Evolutionary conservation across 1,140 invertebrate species (phyloP), one percentile per base, ranked within the genome.

Genomic region (Araneus ventricosus): DNA sequence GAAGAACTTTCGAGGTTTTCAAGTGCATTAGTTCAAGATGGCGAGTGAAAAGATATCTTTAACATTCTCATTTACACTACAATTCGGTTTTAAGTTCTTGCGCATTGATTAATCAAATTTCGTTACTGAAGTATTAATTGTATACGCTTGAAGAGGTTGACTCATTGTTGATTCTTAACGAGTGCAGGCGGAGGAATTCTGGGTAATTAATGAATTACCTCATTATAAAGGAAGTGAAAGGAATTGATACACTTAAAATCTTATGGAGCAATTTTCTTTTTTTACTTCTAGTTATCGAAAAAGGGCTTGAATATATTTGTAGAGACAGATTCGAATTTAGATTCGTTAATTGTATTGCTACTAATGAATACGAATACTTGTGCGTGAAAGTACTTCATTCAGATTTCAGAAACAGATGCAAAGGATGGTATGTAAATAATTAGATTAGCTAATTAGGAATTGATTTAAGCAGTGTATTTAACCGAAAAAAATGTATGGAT

Each of bases 1-100:
- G 67, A 75, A 75, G 67, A 75, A 75, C 67, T 75, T 82, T 82
- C 41, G 80, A 82, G 80, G 39, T 82, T 82, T 82, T 75, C 41
- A 45, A 82, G 80, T 45, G 41, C 41, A 52, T 82, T 82, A 82
- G 80, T 52, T 82, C 41, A 82, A 82, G 41, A 52, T 41, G 80
- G 80, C 67, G 27, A 82, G 17, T 45, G 7, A 45, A 82, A 52
- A 82, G 80, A 82, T 37, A 82, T n/a, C 37, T 52, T 82, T 82
- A n/a, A 8, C 37, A 52, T 82, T 82, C 80, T 63, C 59, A 63
- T 63, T 63, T 63, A 75, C 67, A 75, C 67, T 75, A 34, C 67
- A 75, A 75, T 34, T 75, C 27, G 67, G 27, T 75, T 75, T 75
- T 30, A 45, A 84, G 41, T 52, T 52, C n/a, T n/a, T 5, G 22